A percentile compares a stretch with the other conserved stretches of the same genome.
These are phyloP conservation scores for Pollicipes pollicipes DNA, from an alignment of 1,140 invertebrate genomes.

Conservation along the genomic window DNA sequence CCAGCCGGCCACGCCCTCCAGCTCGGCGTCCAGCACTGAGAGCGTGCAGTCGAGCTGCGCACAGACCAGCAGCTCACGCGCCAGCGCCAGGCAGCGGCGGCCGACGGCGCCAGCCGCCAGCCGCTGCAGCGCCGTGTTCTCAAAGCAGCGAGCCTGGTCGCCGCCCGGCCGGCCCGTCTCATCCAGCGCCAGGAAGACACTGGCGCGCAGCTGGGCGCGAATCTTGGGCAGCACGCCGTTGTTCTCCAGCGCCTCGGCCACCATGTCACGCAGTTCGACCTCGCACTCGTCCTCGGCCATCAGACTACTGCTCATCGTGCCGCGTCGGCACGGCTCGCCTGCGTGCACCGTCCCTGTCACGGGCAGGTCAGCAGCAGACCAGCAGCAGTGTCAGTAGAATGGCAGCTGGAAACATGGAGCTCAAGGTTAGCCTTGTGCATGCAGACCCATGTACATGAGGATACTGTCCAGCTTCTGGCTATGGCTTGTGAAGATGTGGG, in stretches of 20 bases:
- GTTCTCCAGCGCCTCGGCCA: background rate
- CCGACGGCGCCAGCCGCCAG: background rate
- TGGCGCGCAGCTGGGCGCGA: constrained; percentile 3
- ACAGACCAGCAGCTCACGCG: background rate
- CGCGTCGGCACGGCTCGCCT: background rate
- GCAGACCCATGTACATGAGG: too few relatives aligned
- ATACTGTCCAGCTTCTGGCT: too few relatives aligned
- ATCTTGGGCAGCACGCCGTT: background rate
- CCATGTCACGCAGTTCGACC: background rate
- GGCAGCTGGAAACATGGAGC: too few relatives aligned
- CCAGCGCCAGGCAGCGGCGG: background rate
- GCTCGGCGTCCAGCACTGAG: constrained; percentile 1
- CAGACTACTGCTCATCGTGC: background rate
- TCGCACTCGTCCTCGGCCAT: constrained; percentile 1
- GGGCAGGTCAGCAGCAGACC: too few relatives aligned
- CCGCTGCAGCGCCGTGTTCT: background rate
- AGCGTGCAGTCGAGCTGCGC: background rate
- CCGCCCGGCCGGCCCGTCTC: background rate
- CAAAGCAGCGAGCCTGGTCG: background rate
- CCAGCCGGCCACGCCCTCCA: background rate
- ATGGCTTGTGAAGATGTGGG: too few relatives aligned
- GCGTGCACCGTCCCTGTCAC: too few relatives aligned
- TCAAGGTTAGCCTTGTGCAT: too few relatives aligned
- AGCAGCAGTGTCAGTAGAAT: too few relatives aligned
- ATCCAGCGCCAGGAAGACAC: background rate